Evolutionary conservation across 2,797 vertebrate species (phyloP).

Genomic region (Remorina albescens): DNA sequence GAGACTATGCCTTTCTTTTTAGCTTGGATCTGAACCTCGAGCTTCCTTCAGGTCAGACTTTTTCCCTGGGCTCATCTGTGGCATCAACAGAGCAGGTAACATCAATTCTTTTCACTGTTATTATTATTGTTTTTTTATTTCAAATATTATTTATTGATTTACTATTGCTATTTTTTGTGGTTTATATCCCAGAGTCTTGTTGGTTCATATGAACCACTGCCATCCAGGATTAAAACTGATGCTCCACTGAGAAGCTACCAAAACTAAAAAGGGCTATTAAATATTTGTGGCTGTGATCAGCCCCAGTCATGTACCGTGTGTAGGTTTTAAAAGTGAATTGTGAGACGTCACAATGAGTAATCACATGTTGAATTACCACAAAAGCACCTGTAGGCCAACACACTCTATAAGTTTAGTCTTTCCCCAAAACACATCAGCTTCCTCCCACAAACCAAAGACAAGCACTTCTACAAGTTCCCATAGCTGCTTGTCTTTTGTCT

Average conservation of each 20-base stretch:
- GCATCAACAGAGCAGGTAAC: constrained; percentile 90
- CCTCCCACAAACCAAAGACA: neutral
- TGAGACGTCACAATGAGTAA: neutral
- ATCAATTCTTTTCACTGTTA: constrained; percentile 1
- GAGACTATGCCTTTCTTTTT: neutral
- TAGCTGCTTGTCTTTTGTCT: no score
- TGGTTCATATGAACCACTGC: neutral
- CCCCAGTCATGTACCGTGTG: neutral
- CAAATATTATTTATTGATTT: no score
- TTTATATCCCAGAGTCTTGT: constrained; percentile 6
- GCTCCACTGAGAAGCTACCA: neutral
- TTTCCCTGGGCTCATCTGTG: constrained; percentile 87
- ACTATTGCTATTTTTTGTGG: neutral
- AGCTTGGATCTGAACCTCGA: constrained; percentile 92
- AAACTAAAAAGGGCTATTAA: neutral
- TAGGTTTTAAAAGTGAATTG: neutral
- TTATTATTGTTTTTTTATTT: neutral
- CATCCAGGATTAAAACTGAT: neutral
- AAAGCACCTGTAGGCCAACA: neutral
- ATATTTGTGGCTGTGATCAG: neutral
- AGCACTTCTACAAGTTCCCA: no score
- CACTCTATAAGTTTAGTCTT: neutral
- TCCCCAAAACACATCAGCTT: neutral
- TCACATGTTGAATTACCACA: neutral
- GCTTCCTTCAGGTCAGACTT: constrained; percentile 90